Base-by-base conservation (phyloP, 2,888 invertebrate species). In the Hedychridium roseum region DNA sequence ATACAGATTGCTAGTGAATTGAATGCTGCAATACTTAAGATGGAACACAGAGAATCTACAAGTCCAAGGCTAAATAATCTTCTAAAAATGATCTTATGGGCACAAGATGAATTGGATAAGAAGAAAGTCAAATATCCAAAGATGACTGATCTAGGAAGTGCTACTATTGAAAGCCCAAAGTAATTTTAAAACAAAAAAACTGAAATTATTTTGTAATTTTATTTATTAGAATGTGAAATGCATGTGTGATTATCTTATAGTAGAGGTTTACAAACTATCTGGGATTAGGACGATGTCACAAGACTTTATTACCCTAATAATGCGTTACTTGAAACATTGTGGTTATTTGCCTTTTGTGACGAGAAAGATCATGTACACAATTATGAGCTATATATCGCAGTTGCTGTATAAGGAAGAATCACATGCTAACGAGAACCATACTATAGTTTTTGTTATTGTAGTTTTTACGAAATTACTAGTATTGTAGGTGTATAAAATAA, bases 1-100 rank as follows among this genome's bases (percentile, higher is more conserved):
- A n/a, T n/a, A 30, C 74, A 92, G 91, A 91, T 97, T 73, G 97
- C 97, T 15, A 96, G 96, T 82, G 97, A 97, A 82, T 84, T 98
- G 12, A 98, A 98, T 80, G 94, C 97, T 37, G 97, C 97, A n/a
- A 96, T 98, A 66, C 82, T 98, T 43, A 92, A 94, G 76, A 91
- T 91, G 82, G 96, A 97, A 77, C 92, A 94, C 70, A 89, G 91
- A 74, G 93, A 94, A 74, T 89, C 91, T 37, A 94, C 93, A 1
- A 91, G 92, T 48, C 95, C 97, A 2, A 91, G 95, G 76, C 83
- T 98, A 46, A 94, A 94, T 72, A 94, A 91, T 70, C 83, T 97
- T 11, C 82, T 98, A 7, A 93, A 96, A 78, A 85, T 97, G 80
- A 91, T 98, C 64, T 82, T 97, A 34, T 98, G 97, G 97, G 92